Conservation (phyloP, 2,113 vertebrate genomes). For the Amblyopsis rosae region DNA sequence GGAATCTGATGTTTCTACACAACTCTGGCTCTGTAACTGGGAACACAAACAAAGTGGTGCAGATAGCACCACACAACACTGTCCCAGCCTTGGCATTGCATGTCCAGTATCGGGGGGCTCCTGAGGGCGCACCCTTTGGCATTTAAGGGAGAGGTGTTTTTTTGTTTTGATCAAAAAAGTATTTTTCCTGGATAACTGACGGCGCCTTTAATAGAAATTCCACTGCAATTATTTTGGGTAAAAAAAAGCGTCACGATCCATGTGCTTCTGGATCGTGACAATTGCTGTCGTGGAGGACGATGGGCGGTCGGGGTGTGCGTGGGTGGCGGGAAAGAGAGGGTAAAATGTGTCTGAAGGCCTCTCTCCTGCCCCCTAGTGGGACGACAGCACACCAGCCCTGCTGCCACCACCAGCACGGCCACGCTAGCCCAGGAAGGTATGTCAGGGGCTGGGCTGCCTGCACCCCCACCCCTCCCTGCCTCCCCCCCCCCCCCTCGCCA, state of each 20-base stretch:
- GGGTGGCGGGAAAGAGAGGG: background rate
- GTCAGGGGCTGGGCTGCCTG: slow-evolving; percentile 66
- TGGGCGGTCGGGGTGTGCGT: background rate
- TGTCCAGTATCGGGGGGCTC: too few relatives aligned
- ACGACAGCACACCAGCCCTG: slow-evolving; percentile 94
- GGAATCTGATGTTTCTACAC: too few relatives aligned
- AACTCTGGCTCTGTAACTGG: too few relatives aligned
- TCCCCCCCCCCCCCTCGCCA: slow-evolving; percentile 40
- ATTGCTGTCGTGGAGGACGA: background rate
- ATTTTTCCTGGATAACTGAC: too few relatives aligned
- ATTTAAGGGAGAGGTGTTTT: too few relatives aligned
- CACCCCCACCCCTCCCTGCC: slow-evolving; percentile 57
- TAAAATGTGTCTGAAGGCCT: slow-evolving; percentile 72
- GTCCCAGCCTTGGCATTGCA: too few relatives aligned
- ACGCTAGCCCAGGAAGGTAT: slow-evolving; percentile 93
- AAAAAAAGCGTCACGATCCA: background rate
- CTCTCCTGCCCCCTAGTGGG: slow-evolving; percentile 94
- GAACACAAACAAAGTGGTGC: too few relatives aligned
- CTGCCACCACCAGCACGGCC: slow-evolving; percentile 91
- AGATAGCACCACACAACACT: too few relatives aligned
- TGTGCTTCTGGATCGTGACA: too few relatives aligned
- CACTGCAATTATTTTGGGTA: background rate
- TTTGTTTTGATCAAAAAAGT: too few relatives aligned
- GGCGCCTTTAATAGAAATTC: too few relatives aligned
- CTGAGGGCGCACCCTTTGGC: too few relatives aligned